Evolutionary conservation across 1,140 invertebrate genomes (phyloP).

Genomic region (Penaeus chinensis): DNA sequence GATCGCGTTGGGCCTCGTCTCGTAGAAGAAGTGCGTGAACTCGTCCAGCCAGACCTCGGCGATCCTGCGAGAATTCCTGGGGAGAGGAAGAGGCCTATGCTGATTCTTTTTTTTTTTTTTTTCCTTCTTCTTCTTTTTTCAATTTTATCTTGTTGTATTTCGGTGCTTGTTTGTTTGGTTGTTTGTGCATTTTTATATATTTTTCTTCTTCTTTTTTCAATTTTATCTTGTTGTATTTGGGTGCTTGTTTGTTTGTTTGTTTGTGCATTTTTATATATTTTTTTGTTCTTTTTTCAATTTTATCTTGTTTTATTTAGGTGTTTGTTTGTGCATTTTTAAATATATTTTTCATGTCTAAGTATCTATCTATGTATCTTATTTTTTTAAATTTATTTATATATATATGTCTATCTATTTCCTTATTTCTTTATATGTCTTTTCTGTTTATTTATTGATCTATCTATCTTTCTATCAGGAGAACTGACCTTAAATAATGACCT

Average conservation of each 20-base stretch:
- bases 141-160: background rate
- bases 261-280: background rate
- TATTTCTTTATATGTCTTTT: background rate
- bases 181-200: background rate
- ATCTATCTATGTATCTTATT: background rate
- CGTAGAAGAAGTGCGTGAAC: conserved; percentile 68
- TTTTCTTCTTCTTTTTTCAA: background rate
- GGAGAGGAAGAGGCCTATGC: conserved; percentile 65
- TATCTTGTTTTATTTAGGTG: background rate
- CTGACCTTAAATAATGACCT: too few relatives aligned
- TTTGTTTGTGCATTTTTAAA: background rate
- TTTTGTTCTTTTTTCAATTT: background rate
- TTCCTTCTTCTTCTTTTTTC: background rate
- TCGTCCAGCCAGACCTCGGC: conserved; percentile 71
- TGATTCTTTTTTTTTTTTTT: background rate
- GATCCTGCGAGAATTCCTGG: conserved; percentile 66
- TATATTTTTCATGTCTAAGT: background rate
- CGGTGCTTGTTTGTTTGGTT: background rate
- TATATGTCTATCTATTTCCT: background rate
- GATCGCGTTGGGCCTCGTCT: conserved; percentile 74
- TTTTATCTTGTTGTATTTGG: background rate
- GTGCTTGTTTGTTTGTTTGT: background rate
- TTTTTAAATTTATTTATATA: too few relatives aligned
- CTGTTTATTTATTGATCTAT: background rate
- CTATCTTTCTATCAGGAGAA: too few relatives aligned